Conservation (phyloP, 1,140 invertebrate species). For the Hylyphantes graminicola region DNA sequence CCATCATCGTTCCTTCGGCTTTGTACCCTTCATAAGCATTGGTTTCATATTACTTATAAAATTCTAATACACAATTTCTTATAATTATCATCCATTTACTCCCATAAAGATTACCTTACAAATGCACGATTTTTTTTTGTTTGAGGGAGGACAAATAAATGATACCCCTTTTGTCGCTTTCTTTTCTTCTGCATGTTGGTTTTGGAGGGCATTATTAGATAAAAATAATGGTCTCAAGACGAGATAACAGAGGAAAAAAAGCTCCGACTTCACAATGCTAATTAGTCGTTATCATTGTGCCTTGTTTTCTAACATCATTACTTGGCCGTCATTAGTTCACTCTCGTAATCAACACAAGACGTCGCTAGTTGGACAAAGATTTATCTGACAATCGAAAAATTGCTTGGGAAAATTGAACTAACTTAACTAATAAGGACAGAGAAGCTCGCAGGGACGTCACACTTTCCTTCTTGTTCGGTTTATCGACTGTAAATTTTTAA, state of each 20-base stretch:
- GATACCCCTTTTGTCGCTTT: slow-evolving; percentile 36
- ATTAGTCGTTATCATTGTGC: slow-evolving; percentile 44
- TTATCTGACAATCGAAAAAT: too few relatives aligned
- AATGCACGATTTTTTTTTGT: background rate
- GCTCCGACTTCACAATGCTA: slow-evolving; percentile 47
- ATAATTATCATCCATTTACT: background rate
- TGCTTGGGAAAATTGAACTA: too few relatives aligned
- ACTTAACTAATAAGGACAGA: too few relatives aligned
- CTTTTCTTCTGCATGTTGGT: slow-evolving; percentile 36
- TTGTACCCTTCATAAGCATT: too few relatives aligned
- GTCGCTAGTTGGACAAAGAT: background rate
- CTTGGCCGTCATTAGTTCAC: slow-evolving; percentile 39
- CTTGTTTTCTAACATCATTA: slow-evolving; percentile 54
- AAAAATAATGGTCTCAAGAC: slow-evolving; percentile 54
- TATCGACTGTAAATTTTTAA: too few relatives aligned
- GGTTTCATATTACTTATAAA: too few relatives aligned
- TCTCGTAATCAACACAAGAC: slow-evolving; percentile 44
- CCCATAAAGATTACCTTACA: slow-evolving; percentile 31
- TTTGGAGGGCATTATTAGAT: slow-evolving; percentile 42
- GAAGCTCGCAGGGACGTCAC: too few relatives aligned
- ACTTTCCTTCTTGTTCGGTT: too few relatives aligned
- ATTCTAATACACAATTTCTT: too few relatives aligned
- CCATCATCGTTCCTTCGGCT: too few relatives aligned
- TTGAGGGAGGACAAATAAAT: too few relatives aligned
- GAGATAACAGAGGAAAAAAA: slow-evolving; percentile 46